Base-by-base conservation (phyloP, 2,797 vertebrate species). In the Mormyrops attenuatus region DNA sequence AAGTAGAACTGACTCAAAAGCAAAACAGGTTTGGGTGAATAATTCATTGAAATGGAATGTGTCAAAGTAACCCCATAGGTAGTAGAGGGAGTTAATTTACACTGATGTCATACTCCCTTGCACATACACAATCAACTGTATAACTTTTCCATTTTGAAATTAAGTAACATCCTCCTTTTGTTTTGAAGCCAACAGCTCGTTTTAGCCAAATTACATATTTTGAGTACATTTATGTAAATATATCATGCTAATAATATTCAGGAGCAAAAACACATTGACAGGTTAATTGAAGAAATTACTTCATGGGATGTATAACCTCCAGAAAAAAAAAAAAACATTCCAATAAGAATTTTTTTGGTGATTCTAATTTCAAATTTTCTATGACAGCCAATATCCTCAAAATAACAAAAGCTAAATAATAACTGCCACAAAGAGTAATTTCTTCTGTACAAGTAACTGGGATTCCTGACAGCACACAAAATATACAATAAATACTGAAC, bases 371-470 rank as follows among this genome's bases (percentile, higher is more conserved):
- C 9, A 30, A 85, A 85, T 26, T 53, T 86, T 53, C 85, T 38
- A 86, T 26, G 85, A 86, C 52, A 86, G 22, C 15, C 52, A 53
- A 52, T 52, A 86, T 15, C 50, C 26, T 53, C 49, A 86, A 55
- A 52, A 38, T 86, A 86, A 86, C 13, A 15, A 86, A 86, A 55
- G 6, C 50, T 34, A 34, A 88, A 88, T 44, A 34, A 87, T 17
- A 63, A 55, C 44, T 89, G 82, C 44, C 49, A 73, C 34, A 22
- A 89, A 73, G 66, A 53, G 50, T 15, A 60, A 89, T 73, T 52
- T 87, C 22, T 89, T 87, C 30, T 73, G 66, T 53, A 89, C 47
- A 89, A 87, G 50, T 50, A 47, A 66, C 80, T 88, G 85, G 53
- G 38, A 88, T 82, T 84, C 66, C 41, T 20, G 55, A 87, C 52